Conservation (phyloP, 2,113 vertebrate species). For the Burhinus bistriatus region DNA sequence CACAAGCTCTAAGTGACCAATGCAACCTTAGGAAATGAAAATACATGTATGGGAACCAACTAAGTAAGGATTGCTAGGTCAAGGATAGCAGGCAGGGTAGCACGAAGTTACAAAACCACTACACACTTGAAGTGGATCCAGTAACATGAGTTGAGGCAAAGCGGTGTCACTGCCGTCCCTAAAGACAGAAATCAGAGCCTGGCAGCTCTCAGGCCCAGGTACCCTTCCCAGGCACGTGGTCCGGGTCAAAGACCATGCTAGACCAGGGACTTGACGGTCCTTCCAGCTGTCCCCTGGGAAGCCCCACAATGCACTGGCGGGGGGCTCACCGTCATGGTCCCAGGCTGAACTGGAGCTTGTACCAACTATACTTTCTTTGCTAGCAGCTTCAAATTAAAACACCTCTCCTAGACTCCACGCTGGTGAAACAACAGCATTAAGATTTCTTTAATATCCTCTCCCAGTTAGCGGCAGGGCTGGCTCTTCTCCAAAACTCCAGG, state of each 20-base stretch:
- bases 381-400: neutral
- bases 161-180: too few species aligned
- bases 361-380: neutral
- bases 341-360: neutral
- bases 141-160: neutral
- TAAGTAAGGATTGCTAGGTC: neutral
- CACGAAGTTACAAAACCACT: neutral
- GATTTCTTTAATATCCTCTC: neutral
- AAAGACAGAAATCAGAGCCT: neutral
- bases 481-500: neutral
- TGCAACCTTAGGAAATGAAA: neutral
- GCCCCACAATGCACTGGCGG: fast-evolving
- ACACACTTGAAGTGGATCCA: neutral
- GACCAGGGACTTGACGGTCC: neutral
- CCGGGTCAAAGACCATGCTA: neutral
- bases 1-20: neutral
- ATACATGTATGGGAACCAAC: neutral
- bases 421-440: neutral
- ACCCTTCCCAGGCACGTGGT: neutral
- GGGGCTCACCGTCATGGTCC: neutral
- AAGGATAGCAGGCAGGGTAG: neutral
- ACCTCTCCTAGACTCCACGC: neutral
- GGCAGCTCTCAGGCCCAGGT: neutral
- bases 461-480: neutral
- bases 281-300: neutral